A percentile compares a stretch with the other conserved stretches of the same genome.
Evolutionary conservation across 2,113 vertebrate species (phyloP).

Genomic region (Guaruba guarouba): DNA sequence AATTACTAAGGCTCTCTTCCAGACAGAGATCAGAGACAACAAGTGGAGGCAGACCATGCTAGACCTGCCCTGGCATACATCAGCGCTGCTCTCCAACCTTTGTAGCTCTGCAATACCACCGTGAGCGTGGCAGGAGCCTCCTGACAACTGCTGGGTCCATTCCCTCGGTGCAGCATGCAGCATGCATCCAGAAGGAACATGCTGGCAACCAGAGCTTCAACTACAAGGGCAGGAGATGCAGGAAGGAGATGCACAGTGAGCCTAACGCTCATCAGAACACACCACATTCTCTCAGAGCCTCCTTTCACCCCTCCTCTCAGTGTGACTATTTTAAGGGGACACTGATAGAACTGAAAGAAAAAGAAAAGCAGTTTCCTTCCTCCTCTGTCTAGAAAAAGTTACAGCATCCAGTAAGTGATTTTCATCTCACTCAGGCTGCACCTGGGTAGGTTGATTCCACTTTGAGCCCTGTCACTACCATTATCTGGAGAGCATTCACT

Average conservation of each 20-base stretch:
- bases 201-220: conserved; percentile 23
- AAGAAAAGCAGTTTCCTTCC: conserved; percentile 53
- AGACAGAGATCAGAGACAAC: neutral
- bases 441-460: neutral
- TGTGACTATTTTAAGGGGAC: neutral
- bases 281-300: neutral
- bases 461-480: neutral
- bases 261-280: neutral
- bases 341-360: conserved; percentile 19
- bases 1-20: neutral
- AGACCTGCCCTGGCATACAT: neutral
- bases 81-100: neutral
- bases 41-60: neutral
- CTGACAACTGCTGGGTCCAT: neutral
- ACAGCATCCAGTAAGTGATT: neutral
- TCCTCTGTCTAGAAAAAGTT: conserved; percentile 2
- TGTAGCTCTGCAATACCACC: neutral
- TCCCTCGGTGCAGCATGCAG: conserved; percentile 1
- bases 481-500: neutral
- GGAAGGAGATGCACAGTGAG: neutral
- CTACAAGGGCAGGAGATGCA: neutral
- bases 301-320: conserved; percentile 2
- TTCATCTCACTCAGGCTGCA: neutral
- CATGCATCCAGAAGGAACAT: conserved; percentile 41
- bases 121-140: neutral